Evolutionary conservation across 2,888 invertebrate species (phyloP), one percentile per base, ranked within the genome.

Genomic region (Tholera decimalis): DNA sequence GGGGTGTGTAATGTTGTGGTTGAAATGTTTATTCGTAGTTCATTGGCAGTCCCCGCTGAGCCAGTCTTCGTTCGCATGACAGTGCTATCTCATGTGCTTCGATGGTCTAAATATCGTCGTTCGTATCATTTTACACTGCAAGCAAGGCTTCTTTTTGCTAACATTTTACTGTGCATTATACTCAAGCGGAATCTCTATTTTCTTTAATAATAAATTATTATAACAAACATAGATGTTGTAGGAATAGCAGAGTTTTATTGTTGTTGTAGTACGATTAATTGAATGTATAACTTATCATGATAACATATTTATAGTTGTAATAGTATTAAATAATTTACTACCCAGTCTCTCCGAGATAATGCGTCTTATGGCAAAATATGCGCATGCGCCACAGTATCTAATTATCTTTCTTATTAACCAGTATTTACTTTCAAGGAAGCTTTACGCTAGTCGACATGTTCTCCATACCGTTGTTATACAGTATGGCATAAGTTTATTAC

Each of bases 231-330:
- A 44, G 55, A 54, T 64, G 53, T 69, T 22, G 55, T 74, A 76
- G 77, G 35, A 57, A 70, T 76, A 76, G 77, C 51, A 55, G 54
- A 63, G 49, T 57, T 63, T 53, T 53, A 60, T 71, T 54, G 39
- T 60, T 76, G 55, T 58, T 58, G 57, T 76, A 44, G 57, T 76
- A 44, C 26, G 18, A 61, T 47, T 60, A 60, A 68, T 60, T 68
- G 46, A 44, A 68, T 72, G 44, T 62, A 22, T 71, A 39, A 41
- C 71, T 59, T 70, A 49, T 43, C 60, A 59, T 35, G 46, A 70
- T 59, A 58, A 69, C 33, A 70, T 49, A 30, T 20, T 72, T 72
- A 50, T 61, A 59, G 24, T 49, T 39, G 22, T 54, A 33, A 35
- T 50, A 54, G 28, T 20, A 24, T 66, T 24, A 43, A 13, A 59